Base-by-base conservation (phyloP, 2,888 invertebrate genomes). In the Dynastes tityus region DNA sequence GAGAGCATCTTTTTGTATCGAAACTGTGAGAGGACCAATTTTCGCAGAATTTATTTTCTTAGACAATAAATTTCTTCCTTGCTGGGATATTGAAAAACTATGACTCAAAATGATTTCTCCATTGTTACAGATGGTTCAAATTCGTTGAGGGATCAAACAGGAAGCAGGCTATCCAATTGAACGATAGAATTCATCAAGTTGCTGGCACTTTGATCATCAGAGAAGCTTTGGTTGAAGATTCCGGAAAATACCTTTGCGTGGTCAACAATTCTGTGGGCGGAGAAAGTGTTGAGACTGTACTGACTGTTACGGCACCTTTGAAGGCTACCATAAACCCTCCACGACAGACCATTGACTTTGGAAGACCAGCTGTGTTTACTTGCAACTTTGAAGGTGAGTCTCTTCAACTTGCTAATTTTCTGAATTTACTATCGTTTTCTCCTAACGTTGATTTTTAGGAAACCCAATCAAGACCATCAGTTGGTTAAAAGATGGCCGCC, bases 181-280 rank as follows among this genome's bases (percentile, higher is more conserved):
- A 96, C 87, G 97, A 97, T 81, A 92, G 97, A 84, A 95, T 97
- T 27, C 95, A 96, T 85, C 97, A 97, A 90, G 96, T 97, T 16
- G 97, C 97, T 80, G 98, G 98, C 78, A 98, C 98, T 80, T 90
- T 98, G 84, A 96, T 98, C 83, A 97, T 98, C 83, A 94, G 95
- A 82, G 96, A 97, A 87, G 97, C 97, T 13, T 94, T 95, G 85
- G 96, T 97, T 61, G 95, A 95, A 85, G 98, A 98, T 89, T 97
- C 97, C 81, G 98, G 98, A 85, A 96, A 96, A 89, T 98, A 98
- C 88, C 90, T 96, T 80, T 98, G 98, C 88, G 96, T 97, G 81
- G 98, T 97, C 0, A 97, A 97, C 87, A 98, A 98, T 88, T 96
- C 96, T 0, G 97, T 98, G 67, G 98, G 98, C 51, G 96, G 96